Conservation (phyloP, 2,888 invertebrate species). For the Malacosoma neustria region DNA sequence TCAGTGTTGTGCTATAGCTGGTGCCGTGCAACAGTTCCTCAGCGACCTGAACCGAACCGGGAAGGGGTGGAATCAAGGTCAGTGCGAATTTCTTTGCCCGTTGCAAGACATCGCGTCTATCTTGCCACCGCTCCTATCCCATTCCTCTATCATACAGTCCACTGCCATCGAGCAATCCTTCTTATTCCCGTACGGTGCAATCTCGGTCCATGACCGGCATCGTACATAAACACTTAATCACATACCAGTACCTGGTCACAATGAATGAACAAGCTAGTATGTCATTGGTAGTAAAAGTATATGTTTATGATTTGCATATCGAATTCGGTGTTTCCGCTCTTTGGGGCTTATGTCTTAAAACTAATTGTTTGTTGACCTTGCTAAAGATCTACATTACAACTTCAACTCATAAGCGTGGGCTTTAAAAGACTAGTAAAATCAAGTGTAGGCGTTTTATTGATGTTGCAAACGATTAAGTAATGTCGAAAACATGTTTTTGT, state of each 20-base stretch:
- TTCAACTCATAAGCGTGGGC: slow-evolving; percentile 43
- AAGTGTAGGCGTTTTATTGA: slow-evolving; percentile 28
- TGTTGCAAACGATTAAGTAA: slow-evolving; percentile 28
- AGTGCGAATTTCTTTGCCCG: too few relatives aligned
- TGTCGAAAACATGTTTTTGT: slow-evolving; percentile 1
- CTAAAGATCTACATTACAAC: slow-evolving; percentile 27
- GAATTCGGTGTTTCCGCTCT: slow-evolving; percentile 62
- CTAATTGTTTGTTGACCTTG: slow-evolving; percentile 58
- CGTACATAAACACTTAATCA: too few relatives aligned
- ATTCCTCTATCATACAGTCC: too few relatives aligned
- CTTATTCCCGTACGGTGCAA: too few relatives aligned
- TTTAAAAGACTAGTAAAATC: slow-evolving; percentile 25
- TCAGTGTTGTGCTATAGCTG: too few relatives aligned
- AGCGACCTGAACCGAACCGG: too few relatives aligned
- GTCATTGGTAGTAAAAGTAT: slow-evolving; percentile 32
- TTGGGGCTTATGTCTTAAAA: slow-evolving; percentile 25
- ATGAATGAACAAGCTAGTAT: slow-evolving; percentile 58
- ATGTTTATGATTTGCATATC: slow-evolving; percentile 58
- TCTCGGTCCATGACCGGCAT: too few relatives aligned
- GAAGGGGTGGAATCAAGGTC: too few relatives aligned
- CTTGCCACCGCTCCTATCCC: too few relatives aligned
- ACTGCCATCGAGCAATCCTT: too few relatives aligned
- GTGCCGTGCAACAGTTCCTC: too few relatives aligned
- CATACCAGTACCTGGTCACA: slow-evolving; percentile 40
- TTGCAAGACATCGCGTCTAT: too few relatives aligned